Conservation (phyloP, 1,140 invertebrate species). For the Diorhabda carinulata region DNA sequence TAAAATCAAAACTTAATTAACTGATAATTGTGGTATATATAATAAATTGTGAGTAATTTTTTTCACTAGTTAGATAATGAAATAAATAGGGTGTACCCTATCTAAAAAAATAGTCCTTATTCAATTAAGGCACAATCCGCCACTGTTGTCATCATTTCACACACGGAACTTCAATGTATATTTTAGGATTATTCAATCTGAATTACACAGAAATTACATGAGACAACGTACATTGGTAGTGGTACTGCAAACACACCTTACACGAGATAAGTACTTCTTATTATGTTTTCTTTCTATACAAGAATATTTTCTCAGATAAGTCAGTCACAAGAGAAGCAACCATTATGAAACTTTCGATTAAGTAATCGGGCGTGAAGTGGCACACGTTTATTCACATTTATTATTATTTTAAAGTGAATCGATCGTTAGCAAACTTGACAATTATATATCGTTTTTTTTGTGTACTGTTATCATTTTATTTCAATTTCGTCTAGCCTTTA, state of each 20-base stretch:
- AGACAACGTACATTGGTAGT: neutral
- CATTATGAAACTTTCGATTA: constrained; percentile 7
- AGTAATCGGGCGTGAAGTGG: constrained; percentile 17
- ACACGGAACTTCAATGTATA: neutral
- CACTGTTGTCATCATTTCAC: neutral
- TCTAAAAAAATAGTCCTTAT: too few relatives aligned
- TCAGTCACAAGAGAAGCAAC: neutral
- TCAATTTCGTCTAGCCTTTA: too few relatives aligned
- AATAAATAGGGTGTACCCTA: too few relatives aligned
- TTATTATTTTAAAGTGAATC: constrained; percentile 1
- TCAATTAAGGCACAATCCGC: too few relatives aligned
- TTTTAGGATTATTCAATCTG: neutral
- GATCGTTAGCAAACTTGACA: neutral
- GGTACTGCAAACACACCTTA: neutral
- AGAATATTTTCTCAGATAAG: neutral
- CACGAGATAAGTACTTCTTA: neutral
- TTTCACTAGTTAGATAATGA: too few relatives aligned
- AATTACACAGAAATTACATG: neutral
- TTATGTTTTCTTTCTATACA: neutral
- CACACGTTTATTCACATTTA: constrained; percentile 4
- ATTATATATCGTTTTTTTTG: too few relatives aligned
- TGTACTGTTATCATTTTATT: too few relatives aligned
- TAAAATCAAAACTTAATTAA: too few relatives aligned
- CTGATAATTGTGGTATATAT: too few relatives aligned
- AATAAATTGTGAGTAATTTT: too few relatives aligned